phyloP scores from a whole-genome alignment of 1,140 invertebrate genomes.

The Aphelenchoides besseyi region DNA sequence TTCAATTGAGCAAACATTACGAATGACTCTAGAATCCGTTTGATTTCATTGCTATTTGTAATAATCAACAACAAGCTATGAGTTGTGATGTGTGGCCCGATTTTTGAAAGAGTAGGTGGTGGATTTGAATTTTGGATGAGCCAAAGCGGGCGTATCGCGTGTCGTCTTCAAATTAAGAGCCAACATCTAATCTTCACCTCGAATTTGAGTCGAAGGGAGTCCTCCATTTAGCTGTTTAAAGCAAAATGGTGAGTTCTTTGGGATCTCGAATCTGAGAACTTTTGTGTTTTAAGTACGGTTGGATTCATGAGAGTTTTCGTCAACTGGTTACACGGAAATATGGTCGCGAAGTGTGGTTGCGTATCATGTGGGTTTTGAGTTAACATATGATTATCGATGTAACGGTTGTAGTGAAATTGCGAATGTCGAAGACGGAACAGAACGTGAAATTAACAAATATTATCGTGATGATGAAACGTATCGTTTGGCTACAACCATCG shows the following conservation, averaged over 20 bases:
- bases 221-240: too few species aligned
- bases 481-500: slow-evolving; percentile 55
- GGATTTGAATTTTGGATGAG: background rate
- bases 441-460: slow-evolving; percentile 58
- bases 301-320: slow-evolving; percentile 61
- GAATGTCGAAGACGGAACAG: slow-evolving; percentile 60
- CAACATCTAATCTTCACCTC: background rate
- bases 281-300: slow-evolving; percentile 52
- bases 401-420: slow-evolving; percentile 57
- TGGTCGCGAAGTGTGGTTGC: slow-evolving; percentile 57
- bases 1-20: too few species aligned
- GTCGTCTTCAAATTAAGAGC: background rate
- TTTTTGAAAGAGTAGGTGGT: too few species aligned
- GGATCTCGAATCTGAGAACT: background rate
- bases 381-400: slow-evolving; percentile 2
- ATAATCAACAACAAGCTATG: too few species aligned
- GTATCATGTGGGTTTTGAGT: slow-evolving; percentile 53
- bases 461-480: slow-evolving; percentile 61
- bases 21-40: too few species aligned
- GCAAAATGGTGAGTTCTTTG: background rate
- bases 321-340: slow-evolving; percentile 61
- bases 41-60: too few species aligned
- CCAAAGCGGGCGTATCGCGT: background rate
- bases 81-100: too few species aligned
- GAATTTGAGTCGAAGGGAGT: too few species aligned